Percentiles rank a stretch among this genome's conserved stretches.
phyloP scores from a whole-genome alignment of 2,888 invertebrate genomes.

The Phengaris arion region DNA sequence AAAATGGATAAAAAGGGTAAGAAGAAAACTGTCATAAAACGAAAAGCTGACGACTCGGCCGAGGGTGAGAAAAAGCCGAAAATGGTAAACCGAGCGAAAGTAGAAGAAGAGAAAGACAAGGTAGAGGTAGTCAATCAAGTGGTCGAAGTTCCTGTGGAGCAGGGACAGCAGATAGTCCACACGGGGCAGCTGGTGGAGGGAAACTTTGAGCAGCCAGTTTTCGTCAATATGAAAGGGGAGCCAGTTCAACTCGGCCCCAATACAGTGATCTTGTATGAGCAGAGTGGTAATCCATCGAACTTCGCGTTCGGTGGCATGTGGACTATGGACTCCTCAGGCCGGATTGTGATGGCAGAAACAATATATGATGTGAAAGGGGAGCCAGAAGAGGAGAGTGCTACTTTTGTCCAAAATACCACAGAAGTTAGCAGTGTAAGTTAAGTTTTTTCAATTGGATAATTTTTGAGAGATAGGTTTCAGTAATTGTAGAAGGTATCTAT shows the following conservation, averaged over 20 bases:
- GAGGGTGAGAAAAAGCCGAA: conserved; percentile 70
- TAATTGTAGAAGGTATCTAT: background rate
- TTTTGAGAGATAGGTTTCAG: background rate
- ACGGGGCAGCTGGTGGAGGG: conserved; percentile 72
- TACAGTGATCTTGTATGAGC: conserved; percentile 74
- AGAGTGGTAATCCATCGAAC: conserved; percentile 71
- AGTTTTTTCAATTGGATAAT: background rate
- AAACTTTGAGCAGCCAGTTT: conserved; percentile 74
- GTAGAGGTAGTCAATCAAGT: conserved; percentile 69
- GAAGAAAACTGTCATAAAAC: conserved; percentile 73
- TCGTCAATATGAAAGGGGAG: conserved; percentile 75
- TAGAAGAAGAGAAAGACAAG: conserved; percentile 64
- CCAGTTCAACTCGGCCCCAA: conserved; percentile 74
- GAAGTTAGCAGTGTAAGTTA: conserved; percentile 67
- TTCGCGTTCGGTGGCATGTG: conserved; percentile 76
- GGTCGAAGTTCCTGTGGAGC: conserved; percentile 71
- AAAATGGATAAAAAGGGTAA: conserved; percentile 78
- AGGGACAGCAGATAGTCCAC: conserved; percentile 71
- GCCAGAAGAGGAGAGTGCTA: conserved; percentile 66
- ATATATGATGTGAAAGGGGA: conserved; percentile 76
- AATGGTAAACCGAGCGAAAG: conserved; percentile 61
- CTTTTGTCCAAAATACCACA: conserved; percentile 65
- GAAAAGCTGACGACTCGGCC: conserved; percentile 68
- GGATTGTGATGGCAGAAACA: conserved; percentile 76
- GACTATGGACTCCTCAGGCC: conserved; percentile 72